These are phyloP conservation scores for Himalopsyche tibetana DNA, from an alignment of 2,888 invertebrate genomes.

Conservation along the genomic window DNA sequence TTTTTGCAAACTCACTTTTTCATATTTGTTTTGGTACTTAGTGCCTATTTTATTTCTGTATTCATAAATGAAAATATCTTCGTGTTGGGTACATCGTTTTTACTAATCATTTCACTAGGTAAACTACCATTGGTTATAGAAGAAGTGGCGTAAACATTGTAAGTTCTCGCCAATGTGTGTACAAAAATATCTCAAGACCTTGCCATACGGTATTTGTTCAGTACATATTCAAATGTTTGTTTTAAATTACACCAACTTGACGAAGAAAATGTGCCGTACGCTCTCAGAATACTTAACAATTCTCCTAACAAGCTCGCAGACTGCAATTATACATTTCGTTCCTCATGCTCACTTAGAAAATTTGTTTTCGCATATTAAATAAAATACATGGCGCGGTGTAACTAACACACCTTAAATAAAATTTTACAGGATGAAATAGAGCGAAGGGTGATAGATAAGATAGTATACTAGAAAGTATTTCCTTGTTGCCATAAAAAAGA, in stretches of 20 bases:
- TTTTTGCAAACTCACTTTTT: no score
- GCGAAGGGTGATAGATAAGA: constrained; percentile 27
- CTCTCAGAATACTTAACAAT: not conserved
- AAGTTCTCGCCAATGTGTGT: not conserved
- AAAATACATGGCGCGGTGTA: not conserved
- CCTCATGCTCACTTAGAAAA: not conserved
- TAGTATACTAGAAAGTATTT: not conserved
- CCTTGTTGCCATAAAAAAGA: constrained; percentile 29
- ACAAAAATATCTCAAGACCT: constrained; percentile 4
- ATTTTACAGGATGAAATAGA: constrained; percentile 6
- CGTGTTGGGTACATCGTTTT: no score
- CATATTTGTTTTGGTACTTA: no score
- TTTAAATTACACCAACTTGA: constrained; percentile 27
- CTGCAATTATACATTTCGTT: constrained; percentile 26
- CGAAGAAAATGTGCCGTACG: constrained; percentile 32
- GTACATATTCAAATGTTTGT: constrained; percentile 39
- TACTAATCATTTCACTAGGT: no score
- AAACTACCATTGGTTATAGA: no score
- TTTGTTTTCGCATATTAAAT: not conserved
- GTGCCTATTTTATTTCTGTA: no score
- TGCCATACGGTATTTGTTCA: constrained; percentile 5
- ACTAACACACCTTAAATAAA: not conserved
- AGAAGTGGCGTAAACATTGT: no score
- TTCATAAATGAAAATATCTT: no score
- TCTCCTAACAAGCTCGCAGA: constrained; percentile 36